Percentiles rank a stretch among this genome's conserved stretches.
phyloP scores from a whole-genome alignment of 2,113 vertebrate genomes.

The Dermatemys mawii region DNA sequence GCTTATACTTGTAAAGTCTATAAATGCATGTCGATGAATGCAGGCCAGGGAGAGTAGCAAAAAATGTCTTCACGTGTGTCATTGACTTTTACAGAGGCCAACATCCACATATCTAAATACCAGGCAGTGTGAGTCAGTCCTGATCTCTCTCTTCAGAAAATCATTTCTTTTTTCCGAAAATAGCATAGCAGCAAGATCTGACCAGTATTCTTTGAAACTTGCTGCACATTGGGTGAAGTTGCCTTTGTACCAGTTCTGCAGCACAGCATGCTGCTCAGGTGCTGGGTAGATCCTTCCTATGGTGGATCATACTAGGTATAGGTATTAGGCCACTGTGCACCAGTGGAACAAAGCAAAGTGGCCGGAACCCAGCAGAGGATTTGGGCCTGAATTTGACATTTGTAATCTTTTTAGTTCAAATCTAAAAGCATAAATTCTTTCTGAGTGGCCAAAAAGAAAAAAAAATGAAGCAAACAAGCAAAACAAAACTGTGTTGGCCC shows the following conservation, averaged over 20 bases:
- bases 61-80: constrained; percentile 34
- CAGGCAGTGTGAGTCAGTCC: constrained; percentile 20
- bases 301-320: not conserved
- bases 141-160: not conserved
- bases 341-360: not conserved
- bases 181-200: not conserved
- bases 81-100: constrained; percentile 21
- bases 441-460: not conserved
- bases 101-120: constrained; percentile 35
- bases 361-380: not conserved
- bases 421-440: not conserved
- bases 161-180: not conserved
- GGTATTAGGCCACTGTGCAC: not conserved
- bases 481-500: too few species aligned
- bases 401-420: not conserved
- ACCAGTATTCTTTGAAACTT: not conserved
- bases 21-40: not conserved
- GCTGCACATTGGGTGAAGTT: accelerated
- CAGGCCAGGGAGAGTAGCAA: not conserved
- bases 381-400: accelerated
- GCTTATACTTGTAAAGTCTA: not conserved
- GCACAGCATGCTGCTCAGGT: accelerated
- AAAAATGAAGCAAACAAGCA: not conserved
- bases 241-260: not conserved
- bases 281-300: not conserved